Percentiles rank a stretch among this genome's conserved stretches.
Conservation (phyloP, 2,797 vertebrate genomes). For the Coendou prehensilis region DNA sequence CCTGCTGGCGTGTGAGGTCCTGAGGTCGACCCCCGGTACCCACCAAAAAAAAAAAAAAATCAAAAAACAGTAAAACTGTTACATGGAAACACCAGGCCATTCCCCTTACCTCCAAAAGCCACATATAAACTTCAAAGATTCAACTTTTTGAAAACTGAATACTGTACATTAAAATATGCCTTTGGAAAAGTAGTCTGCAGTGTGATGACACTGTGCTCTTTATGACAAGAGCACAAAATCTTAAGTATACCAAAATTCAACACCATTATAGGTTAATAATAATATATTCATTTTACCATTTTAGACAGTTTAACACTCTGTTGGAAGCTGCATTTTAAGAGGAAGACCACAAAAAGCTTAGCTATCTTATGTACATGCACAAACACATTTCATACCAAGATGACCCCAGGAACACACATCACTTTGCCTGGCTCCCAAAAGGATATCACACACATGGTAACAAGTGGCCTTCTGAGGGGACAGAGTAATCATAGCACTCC, state of each 20-base stretch:
- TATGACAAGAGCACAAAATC: neutral
- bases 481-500: neutral
- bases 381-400: neutral
- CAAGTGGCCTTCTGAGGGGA: neutral
- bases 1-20: too few relatives aligned
- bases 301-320: neutral
- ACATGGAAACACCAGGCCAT: neutral
- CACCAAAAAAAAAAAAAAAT: too few relatives aligned
- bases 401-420: neutral
- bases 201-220: neutral
- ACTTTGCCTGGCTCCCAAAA: neutral
- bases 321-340: neutral
- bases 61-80: neutral
- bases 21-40: too few relatives aligned
- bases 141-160: constrained; percentile 15
- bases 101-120: neutral
- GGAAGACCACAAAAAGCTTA: neutral
- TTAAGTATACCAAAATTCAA: neutral
- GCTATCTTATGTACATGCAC: neutral
- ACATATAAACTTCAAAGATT: neutral
- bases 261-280: neutral
- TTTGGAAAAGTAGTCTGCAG: neutral
- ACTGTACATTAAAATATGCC: constrained; percentile 6
- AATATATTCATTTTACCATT: neutral
- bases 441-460: neutral